These are phyloP conservation scores for Pachypanchax playfairii DNA, from an alignment of 2,113 vertebrate genomes.

Conservation along the genomic window DNA sequence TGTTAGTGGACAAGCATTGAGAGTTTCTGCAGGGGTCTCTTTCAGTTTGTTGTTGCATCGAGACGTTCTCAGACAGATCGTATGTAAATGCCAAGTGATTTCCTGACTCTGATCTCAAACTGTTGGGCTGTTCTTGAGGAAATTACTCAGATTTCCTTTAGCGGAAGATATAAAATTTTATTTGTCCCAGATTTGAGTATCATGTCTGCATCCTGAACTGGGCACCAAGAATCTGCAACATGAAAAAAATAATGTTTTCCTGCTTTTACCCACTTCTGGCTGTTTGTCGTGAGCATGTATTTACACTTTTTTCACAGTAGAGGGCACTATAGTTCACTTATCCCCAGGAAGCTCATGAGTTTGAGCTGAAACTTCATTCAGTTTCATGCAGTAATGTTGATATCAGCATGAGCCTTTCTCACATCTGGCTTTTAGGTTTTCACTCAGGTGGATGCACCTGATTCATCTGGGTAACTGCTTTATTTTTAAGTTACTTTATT, in stretches of 20 bases:
- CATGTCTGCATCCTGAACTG: background rate
- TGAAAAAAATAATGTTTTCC: background rate
- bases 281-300: background rate
- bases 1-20: too few species aligned
- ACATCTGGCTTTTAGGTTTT: background rate
- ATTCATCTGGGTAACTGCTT: too few species aligned
- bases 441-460: background rate
- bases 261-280: background rate
- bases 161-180: conserved; percentile 5
- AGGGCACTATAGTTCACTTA: conserved; percentile 34
- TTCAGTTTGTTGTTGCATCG: background rate
- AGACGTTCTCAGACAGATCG: conserved; percentile 3
- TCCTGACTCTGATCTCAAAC: conserved; percentile 45
- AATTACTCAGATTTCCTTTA: conserved; percentile 59
- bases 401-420: background rate
- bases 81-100: conserved; percentile 43
- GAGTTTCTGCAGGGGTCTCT: background rate
- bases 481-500: too few species aligned
- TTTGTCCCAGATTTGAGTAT: conserved; percentile 9
- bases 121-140: conserved; percentile 63
- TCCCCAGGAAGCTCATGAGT: background rate
- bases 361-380: background rate
- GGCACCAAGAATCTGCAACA: background rate
- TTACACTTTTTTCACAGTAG: conserved; percentile 22
- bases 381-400: background rate